A percentile compares a stretch with the other conserved stretches of the same genome.
These are phyloP conservation scores for Hydrochoerus hydrochaeris DNA, from an alignment of 2,113 vertebrate genomes.

Conservation along the genomic window DNA sequence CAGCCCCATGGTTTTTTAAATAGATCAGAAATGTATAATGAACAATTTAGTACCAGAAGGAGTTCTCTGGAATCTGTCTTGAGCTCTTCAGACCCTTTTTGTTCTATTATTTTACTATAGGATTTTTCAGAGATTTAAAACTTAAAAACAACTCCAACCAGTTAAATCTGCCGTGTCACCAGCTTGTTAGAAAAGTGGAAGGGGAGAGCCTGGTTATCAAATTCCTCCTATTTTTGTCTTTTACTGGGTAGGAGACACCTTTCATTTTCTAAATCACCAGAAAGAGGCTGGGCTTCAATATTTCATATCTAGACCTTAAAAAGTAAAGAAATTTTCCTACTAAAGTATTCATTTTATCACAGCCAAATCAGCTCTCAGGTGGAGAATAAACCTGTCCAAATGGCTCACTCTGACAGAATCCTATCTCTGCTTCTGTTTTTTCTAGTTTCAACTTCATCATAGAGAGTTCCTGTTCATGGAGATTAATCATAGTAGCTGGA, in stretches of 20 bases:
- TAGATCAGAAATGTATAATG: not conserved
- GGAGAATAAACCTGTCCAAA: not conserved
- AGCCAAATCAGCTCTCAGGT: not conserved
- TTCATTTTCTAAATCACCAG: not conserved
- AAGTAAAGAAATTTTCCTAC: not conserved
- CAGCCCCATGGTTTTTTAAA: not conserved
- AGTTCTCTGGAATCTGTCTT: not conserved
- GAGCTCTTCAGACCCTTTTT: not conserved
- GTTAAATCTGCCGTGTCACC: not conserved
- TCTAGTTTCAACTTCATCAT: not conserved
- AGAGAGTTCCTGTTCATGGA: not conserved
- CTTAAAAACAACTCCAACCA: constrained; percentile 8
- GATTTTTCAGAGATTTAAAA: constrained; percentile 16
- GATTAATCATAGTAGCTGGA: constrained; percentile 6
- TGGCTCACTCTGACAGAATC: not conserved
- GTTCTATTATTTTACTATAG: not conserved
- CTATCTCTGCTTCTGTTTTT: not conserved
- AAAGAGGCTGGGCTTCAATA: not conserved
- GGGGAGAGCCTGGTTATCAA: not conserved
- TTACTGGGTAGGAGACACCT: not conserved
- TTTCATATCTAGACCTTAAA: not conserved
- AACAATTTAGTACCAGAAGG: not conserved
- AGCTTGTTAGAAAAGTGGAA: not conserved
- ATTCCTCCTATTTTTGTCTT: not conserved
- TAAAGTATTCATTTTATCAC: not conserved